Conservation (phyloP, 2,797 vertebrate species). For the Darevskia nairensis region DNA sequence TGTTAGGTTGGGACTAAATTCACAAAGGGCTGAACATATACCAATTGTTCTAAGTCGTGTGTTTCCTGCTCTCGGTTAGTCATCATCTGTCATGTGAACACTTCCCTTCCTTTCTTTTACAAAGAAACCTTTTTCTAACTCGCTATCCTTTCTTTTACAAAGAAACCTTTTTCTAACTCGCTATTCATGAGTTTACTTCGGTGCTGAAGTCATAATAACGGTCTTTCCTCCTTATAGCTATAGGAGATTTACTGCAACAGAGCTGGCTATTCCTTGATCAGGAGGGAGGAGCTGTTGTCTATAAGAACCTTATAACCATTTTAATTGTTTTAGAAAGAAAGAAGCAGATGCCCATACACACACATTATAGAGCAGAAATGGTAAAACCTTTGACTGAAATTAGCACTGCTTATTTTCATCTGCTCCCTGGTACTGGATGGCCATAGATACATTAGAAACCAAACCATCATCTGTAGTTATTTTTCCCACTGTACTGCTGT, state of each 20-base stretch:
- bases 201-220: not conserved
- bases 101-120: not conserved
- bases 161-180: not conserved
- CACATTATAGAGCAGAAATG: not conserved
- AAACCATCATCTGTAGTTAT: slow-evolving; percentile 7
- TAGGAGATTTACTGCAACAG: not conserved
- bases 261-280: not conserved
- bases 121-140: not conserved
- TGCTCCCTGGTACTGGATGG: not conserved
- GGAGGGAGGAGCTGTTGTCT: not conserved
- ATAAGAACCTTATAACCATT: not conserved
- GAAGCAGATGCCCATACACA: not conserved
- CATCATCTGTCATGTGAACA: not conserved
- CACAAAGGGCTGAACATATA: not conserved
- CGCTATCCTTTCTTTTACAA: not conserved
- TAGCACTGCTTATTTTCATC: slow-evolving; percentile 2
- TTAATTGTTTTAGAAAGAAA: slow-evolving; percentile 11
- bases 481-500: not conserved
- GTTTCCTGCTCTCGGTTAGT: not conserved
- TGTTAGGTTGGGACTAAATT: not conserved
- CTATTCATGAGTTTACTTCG: slow-evolving; percentile 1
- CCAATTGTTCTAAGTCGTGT: not conserved
- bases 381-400: slow-evolving; percentile 11
- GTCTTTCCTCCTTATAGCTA: not conserved
- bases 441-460: not conserved